Evolutionary conservation across 2,113 vertebrate genomes (phyloP).

Genomic region (Martes martes): DNA sequence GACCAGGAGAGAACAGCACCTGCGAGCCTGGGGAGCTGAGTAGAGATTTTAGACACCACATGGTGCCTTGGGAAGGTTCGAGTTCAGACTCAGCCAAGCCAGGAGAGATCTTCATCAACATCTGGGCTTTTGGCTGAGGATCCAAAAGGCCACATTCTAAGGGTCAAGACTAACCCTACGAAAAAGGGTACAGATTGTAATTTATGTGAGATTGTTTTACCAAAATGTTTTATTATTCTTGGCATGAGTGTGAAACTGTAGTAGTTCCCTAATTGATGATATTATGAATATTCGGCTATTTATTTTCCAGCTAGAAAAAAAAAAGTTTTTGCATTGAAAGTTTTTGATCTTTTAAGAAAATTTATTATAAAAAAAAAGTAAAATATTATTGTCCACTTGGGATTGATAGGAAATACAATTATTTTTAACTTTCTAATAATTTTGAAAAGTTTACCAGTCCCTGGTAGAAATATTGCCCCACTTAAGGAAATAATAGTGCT

Average conservation of each 20-base stretch:
- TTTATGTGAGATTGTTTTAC: not conserved
- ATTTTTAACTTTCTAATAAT: not conserved
- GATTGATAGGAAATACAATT: not conserved
- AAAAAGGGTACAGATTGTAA: not conserved
- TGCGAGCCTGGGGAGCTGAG: too few species aligned
- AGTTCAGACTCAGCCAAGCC: not conserved
- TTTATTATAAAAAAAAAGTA: not conserved
- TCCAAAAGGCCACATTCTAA: not conserved
- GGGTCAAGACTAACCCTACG: not conserved
- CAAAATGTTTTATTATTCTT: not conserved
- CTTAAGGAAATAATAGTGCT: not conserved
- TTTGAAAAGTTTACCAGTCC: not conserved
- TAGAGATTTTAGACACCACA: not conserved
- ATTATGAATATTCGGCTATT: not conserved
- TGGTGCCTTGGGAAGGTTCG: not conserved
- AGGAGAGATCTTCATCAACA: not conserved
- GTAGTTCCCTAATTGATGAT: not conserved
- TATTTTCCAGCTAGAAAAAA: not conserved
- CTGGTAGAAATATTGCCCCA: not conserved
- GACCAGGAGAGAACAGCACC: not conserved
- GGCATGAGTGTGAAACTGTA: not conserved
- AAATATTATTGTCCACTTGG: not conserved
- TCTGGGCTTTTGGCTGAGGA: not conserved
- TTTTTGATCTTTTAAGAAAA: not conserved
- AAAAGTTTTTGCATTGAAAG: not conserved